These are phyloP conservation scores for Schizotus pectinicornis DNA, from an alignment of 2,888 invertebrate genomes.

Conservation along the genomic window DNA sequence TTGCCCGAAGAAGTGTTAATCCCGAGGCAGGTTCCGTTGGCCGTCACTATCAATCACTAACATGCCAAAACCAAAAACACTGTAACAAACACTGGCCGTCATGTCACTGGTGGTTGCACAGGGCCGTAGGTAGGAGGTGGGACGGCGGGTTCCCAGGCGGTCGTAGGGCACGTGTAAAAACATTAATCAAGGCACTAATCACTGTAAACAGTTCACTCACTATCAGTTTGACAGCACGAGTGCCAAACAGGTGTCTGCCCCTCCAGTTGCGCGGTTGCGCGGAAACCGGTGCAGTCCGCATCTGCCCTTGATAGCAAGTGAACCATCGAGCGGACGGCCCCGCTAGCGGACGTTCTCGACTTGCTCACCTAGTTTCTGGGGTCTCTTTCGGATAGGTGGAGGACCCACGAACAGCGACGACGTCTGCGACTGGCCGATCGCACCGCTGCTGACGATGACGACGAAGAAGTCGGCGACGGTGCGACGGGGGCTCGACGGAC, in stretches of 20 bases:
- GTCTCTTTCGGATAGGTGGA: constrained; percentile 27
- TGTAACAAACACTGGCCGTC: too few species aligned
- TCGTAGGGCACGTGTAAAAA: constrained; percentile 41
- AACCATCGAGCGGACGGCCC: constrained; percentile 45
- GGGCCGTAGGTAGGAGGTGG: constrained; percentile 22
- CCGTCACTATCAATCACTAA: constrained; percentile 23
- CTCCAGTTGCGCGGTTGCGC: constrained; percentile 35
- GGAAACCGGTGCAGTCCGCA: constrained; percentile 34
- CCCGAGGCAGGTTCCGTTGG: constrained; percentile 31
- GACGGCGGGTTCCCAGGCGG: constrained; percentile 27
- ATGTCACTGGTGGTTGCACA: constrained; percentile 12
- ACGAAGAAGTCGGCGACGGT: not conserved
- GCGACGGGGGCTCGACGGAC: not conserved
- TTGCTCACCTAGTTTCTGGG: constrained; percentile 50
- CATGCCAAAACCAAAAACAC: not conserved
- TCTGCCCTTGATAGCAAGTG: constrained; percentile 53
- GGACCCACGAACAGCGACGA: constrained; percentile 2
- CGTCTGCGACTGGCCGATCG: not conserved
- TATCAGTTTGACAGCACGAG: constrained; percentile 47
- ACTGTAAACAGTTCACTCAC: constrained; percentile 44
- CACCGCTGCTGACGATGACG: not conserved
- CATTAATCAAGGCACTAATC: constrained; percentile 44
- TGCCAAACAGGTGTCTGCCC: constrained; percentile 47
- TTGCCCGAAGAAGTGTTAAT: constrained; percentile 38
- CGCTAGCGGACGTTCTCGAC: constrained; percentile 39